Conservation (phyloP, 2,888 invertebrate species). For the Metellina segmentata region DNA sequence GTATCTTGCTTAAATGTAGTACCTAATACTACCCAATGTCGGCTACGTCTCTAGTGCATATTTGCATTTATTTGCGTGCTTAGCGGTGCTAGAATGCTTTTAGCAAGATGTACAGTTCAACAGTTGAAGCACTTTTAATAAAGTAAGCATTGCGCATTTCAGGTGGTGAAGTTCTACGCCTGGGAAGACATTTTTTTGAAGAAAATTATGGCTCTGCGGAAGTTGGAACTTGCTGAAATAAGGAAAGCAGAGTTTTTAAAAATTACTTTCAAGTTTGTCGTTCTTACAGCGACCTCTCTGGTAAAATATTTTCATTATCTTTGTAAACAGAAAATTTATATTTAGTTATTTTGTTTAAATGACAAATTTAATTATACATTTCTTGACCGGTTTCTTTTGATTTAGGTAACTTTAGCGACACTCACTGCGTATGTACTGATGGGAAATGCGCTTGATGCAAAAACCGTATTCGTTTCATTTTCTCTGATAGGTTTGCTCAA, state of each 20-base stretch:
- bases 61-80: too few species aligned
- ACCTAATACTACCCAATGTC: too few species aligned
- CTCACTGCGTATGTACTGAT: conserved; percentile 40
- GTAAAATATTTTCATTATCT: conserved; percentile 13
- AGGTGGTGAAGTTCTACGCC: conserved; percentile 65
- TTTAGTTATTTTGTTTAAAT: neutral
- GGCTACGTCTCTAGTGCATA: too few species aligned
- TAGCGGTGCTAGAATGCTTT: too few species aligned
- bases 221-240: conserved; percentile 42
- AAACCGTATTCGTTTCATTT: conserved; percentile 46
- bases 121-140: neutral
- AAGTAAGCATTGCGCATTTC: neutral
- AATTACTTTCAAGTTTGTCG: conserved; percentile 51
- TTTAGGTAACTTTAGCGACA: conserved; percentile 50
- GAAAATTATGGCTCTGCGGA: conserved; percentile 30
- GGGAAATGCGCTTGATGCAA: conserved; percentile 29
- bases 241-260: conserved; percentile 52
- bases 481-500: conserved; percentile 46
- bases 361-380: neutral
- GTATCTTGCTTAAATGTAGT: too few species aligned
- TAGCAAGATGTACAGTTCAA: neutral
- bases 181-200: conserved; percentile 60
- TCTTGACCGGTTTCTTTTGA: neutral
- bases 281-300: conserved; percentile 44
- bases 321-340: neutral